phyloP scores from a whole-genome alignment of 2,113 vertebrate species.

The Tinamus guttatus region DNA sequence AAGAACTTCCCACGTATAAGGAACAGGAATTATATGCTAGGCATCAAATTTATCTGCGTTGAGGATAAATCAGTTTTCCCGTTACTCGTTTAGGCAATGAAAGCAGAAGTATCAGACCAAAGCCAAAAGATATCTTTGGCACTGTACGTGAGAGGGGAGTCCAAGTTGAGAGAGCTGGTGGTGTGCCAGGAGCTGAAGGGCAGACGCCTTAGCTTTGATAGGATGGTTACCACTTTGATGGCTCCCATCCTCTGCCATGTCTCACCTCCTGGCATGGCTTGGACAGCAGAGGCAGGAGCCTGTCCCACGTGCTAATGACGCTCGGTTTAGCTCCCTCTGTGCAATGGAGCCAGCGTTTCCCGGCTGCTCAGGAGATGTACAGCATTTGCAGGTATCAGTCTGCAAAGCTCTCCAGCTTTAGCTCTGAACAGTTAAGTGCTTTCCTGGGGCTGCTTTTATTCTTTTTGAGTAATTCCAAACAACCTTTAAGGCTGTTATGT shows the following conservation, averaged over 20 bases:
- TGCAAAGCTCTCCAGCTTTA: background rate
- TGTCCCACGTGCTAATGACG: background rate
- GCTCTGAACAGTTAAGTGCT: background rate
- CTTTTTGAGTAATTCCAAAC: background rate
- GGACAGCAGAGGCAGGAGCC: background rate
- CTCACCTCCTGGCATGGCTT: background rate
- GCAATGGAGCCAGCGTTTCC: background rate
- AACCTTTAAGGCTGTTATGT: background rate
- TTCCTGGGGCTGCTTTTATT: background rate
- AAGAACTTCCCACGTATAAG: rapidly evolving
- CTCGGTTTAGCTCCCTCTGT: background rate
- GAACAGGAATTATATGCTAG: background rate
- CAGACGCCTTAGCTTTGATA: background rate
- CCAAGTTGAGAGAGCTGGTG: background rate
- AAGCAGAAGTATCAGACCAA: background rate
- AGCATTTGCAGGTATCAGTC: background rate
- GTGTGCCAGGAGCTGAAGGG: background rate
- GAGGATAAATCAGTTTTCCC: background rate
- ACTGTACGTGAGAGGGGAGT: background rate
- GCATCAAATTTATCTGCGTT: background rate
- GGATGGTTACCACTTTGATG: too few species aligned
- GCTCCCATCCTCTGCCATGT: background rate
- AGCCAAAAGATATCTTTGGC: background rate
- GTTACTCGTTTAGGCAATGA: background rate
- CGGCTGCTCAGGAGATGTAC: background rate